Conservation (phyloP, 2,113 vertebrate species). For the Fregata magnificens region DNA sequence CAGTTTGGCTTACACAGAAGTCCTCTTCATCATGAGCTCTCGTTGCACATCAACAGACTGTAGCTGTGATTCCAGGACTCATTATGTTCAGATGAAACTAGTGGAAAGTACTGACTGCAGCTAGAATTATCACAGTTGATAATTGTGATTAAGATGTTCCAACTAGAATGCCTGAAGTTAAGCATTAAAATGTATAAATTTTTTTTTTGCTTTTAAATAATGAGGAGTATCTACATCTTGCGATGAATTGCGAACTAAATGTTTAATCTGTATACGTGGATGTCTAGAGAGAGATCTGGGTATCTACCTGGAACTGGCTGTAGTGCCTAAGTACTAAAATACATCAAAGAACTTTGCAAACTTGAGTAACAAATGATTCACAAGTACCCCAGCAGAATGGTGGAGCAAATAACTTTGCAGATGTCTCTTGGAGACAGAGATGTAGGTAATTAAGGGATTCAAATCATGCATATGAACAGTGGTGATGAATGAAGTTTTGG, state of each 20-base stretch:
- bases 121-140: neutral
- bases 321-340: neutral
- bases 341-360: neutral
- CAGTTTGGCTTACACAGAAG: neutral
- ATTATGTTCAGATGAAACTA: neutral
- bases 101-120: neutral
- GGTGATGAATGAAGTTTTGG: neutral
- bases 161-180: neutral
- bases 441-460: neutral
- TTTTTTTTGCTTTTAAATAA: neutral
- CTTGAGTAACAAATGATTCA: neutral
- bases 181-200: neutral
- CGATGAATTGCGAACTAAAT: neutral
- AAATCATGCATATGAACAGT: neutral
- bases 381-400: neutral
- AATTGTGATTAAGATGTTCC: neutral
- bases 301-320: neutral
- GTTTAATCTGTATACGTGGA: rapidly evolving
- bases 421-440: neutral
- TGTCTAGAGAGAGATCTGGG: neutral
- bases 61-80: neutral
- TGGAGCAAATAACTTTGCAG: neutral
- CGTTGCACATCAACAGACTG: neutral
- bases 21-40: neutral
- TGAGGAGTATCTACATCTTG: neutral